Evolutionary conservation across 2,797 vertebrate species (phyloP).

Genomic region (Poeciliopsis infans): DNA sequence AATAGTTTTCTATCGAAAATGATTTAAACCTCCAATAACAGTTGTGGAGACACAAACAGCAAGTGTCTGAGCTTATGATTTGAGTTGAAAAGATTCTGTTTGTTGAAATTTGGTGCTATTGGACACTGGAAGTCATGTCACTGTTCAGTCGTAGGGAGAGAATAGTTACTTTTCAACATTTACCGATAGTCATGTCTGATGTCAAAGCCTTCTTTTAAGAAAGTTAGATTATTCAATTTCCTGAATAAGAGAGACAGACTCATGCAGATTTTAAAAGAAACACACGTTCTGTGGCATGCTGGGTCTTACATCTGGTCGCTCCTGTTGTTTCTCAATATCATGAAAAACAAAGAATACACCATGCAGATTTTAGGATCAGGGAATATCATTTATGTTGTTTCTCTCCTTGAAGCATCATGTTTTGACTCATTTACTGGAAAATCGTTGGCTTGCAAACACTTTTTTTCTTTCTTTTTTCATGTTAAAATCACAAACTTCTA

Average conservation of each 20-base stretch:
- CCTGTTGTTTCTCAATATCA: constrained; percentile 2
- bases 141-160: background rate
- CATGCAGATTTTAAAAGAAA: background rate
- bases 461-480: background rate
- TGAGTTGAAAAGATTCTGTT: background rate
- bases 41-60: background rate
- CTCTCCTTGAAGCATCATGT: background rate
- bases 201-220: background rate
- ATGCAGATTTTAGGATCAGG: constrained; percentile 1
- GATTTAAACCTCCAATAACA: no score
- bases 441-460: background rate
- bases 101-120: background rate
- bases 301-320: constrained; percentile 3
- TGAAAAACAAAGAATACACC: constrained; percentile 9
- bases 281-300: background rate
- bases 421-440: background rate
- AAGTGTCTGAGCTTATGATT: background rate
- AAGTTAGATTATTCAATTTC: background rate
- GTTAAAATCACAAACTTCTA: background rate
- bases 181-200: background rate
- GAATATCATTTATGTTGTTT: background rate
- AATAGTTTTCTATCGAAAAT: no score
- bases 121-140: background rate
- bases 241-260: background rate
- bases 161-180: background rate